Conservation (phyloP, 2,113 vertebrate species). For the Vanacampus margaritifer region DNA sequence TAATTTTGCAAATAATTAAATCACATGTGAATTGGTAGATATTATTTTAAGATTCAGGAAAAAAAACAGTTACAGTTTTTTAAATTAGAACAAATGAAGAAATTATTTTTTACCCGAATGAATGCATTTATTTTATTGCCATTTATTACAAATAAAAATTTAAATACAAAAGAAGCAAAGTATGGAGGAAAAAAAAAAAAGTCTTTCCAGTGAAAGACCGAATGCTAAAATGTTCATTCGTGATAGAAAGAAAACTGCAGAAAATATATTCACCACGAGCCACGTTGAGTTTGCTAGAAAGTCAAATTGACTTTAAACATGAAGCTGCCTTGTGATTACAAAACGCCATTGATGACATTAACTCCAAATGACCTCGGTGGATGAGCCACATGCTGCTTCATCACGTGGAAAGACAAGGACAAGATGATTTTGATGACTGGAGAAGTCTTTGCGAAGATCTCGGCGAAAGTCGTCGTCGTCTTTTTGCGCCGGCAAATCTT, state of each 20-base stretch:
- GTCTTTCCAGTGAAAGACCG: neutral
- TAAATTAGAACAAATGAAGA: too few relatives aligned
- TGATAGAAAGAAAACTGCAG: neutral
- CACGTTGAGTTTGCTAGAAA: neutral
- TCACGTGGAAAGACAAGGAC: neutral
- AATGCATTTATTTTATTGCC: neutral
- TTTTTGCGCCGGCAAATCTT: constrained; percentile 62
- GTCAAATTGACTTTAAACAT: neutral
- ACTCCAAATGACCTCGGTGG: neutral
- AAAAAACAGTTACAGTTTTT: too few relatives aligned
- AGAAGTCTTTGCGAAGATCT: neutral
- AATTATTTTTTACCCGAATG: too few relatives aligned
- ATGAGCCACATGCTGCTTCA: neutral
- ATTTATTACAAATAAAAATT: neutral
- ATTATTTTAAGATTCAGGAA: too few relatives aligned
- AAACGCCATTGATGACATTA: neutral
- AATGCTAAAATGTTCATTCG: neutral
- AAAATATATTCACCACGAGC: neutral
- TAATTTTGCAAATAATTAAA: too few relatives aligned
- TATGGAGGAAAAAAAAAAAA: neutral
- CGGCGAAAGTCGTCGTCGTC: constrained; percentile 21
- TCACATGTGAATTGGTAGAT: too few relatives aligned
- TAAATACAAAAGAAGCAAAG: neutral
- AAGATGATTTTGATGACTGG: neutral
- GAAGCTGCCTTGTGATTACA: neutral